Evolutionary conservation across 2,113 vertebrate genomes (phyloP), one percentile per base, ranked within the genome.

Genomic region (Phrynosoma platyrhinos): DNA sequence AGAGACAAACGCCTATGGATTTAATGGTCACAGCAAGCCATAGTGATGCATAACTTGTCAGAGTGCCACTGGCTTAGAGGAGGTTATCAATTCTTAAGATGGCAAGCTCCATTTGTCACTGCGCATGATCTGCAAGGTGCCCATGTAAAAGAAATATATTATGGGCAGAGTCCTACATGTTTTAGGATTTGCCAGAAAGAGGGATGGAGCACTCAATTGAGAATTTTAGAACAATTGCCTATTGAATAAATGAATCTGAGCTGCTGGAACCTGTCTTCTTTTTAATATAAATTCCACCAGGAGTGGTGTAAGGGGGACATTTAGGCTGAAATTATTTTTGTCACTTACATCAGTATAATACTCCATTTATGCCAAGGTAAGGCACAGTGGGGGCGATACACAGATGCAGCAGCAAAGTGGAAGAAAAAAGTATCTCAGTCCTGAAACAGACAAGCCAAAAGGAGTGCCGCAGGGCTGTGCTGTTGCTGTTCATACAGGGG

Each of bases 61-160:
- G 88, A 71, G 53, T 89, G 87, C 86, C 87, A 30, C 32, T 83
- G 79, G 83, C 89, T 90, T 84, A 42, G 0, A 90, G 90, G 78
- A 75, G 88, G 92, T 92, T 92, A 66, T 69, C 36, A 58, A 69
- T 76, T 81, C 84, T 81, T 84, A 64, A 18, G 79, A 2, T 92
- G 93, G 85, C 92, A 94, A 18, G 88, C 58, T 62, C 75, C 72
- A 92, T 92, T 92, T 95, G 90, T 95, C 92, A 93, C 80, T 75
- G 27, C 71, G 40, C 76, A 83, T 16, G 20, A 30, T 89, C 32
- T 78, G 90, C 30, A 92, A 75, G 86, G 64, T 84, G 76, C 52
- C 69, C 32, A 82, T 69, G 87, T 79, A 94, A 94, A 92, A 82
- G 82, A 83, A 91, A 81, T 82, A 68, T 66, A 79, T 71, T 13